Percentiles rank a stretch among this genome's conserved stretches.
These are phyloP conservation scores for Malacoraja senta DNA, from an alignment of 2,797 vertebrate species.

Conservation along the genomic window DNA sequence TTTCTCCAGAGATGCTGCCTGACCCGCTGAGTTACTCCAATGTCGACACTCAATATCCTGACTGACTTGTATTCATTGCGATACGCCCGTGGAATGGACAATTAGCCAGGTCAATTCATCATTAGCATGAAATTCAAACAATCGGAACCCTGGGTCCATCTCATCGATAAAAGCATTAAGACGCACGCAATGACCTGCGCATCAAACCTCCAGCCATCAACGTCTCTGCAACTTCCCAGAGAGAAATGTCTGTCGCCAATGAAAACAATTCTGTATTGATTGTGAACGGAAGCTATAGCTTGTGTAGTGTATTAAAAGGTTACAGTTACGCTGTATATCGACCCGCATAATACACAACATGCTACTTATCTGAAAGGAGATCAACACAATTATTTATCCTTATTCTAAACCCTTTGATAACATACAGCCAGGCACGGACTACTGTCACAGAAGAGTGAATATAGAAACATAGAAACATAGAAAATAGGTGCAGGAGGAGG, in stretches of 20 bases:
- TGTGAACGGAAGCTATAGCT: not conserved
- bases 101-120: not conserved
- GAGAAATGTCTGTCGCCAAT: conserved; percentile 27
- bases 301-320: conserved; percentile 31
- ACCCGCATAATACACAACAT: not conserved
- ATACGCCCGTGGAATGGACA: not conserved
- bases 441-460: too few species aligned
- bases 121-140: not conserved
- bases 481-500: too few species aligned
- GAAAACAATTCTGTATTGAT: conserved; percentile 31
- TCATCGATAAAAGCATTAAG: not conserved
- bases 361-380: conserved; percentile 26
- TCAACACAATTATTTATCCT: conserved; percentile 30
- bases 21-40: too few species aligned
- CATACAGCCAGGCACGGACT: too few species aligned
- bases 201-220: not conserved
- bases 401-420: not conserved
- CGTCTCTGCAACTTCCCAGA: not conserved
- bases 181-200: not conserved
- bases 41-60: too few species aligned
- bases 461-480: too few species aligned
- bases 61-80: not conserved
- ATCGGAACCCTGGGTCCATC: not conserved
- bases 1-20: too few species aligned
- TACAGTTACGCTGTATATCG: not conserved